A percentile compares a stretch with the other conserved stretches of the same genome.
These are phyloP conservation scores for Anodontia alba DNA, from an alignment of 2,888 invertebrate genomes.

Conservation along the genomic window DNA sequence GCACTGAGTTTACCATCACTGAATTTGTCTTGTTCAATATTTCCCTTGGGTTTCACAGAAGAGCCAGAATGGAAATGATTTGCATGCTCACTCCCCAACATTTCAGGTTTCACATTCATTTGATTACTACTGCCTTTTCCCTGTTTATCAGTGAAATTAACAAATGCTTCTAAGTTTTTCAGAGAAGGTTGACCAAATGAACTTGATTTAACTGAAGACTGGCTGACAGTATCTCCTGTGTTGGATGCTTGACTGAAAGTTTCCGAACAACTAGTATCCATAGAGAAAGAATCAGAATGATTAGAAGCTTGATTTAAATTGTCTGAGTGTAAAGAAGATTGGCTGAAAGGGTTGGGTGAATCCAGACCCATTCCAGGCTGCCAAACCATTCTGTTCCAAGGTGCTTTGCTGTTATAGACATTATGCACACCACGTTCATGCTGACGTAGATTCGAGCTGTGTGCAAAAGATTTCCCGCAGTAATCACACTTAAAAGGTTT, in stretches of 20 bases:
- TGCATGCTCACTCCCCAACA: no score
- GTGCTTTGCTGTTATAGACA: slow-evolving; percentile 11
- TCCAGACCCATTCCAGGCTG: neutral
- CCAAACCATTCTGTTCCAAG: slow-evolving; percentile 1
- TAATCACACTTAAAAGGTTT: slow-evolving; percentile 51
- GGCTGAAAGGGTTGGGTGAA: neutral
- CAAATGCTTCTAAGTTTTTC: neutral
- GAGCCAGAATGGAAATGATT: no score
- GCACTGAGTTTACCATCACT: no score
- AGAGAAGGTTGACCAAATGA: neutral
- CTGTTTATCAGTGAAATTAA: neutral
- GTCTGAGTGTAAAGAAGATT: neutral
- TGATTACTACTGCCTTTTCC: no score
- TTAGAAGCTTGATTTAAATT: neutral
- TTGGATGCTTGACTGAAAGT: neutral
- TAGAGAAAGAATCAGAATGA: neutral
- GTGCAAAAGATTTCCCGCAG: slow-evolving; percentile 54
- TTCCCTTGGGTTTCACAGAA: no score
- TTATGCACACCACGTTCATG: slow-evolving; percentile 59
- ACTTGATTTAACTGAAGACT: neutral
- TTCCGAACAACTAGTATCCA: neutral
- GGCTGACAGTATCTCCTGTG: neutral
- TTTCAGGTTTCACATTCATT: no score
- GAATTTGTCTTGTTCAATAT: no score
- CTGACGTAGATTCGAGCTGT: slow-evolving; percentile 51